Conservation (phyloP, 2,888 invertebrate species). For the Troides aeacus region DNA sequence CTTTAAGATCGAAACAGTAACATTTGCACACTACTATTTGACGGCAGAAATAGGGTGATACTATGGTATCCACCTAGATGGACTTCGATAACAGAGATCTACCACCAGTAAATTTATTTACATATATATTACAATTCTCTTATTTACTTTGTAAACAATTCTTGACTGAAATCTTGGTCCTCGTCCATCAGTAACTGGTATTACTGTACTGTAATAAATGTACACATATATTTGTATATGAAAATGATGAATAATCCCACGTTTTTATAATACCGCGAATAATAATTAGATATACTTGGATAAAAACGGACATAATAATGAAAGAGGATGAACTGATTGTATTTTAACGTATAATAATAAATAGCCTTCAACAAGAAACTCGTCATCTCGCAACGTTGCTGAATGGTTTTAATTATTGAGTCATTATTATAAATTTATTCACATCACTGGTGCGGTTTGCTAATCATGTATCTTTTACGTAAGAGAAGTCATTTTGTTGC, state of each 20-base stretch:
- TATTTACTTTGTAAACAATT: too few relatives aligned
- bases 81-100: too few relatives aligned
- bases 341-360: background rate
- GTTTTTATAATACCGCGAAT: background rate
- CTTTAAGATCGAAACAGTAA: too few relatives aligned
- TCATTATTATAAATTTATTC: background rate
- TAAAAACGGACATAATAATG: background rate
- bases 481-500: constrained; percentile 14
- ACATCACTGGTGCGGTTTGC: constrained; percentile 2
- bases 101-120: too few relatives aligned
- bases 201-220: too few relatives aligned
- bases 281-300: background rate
- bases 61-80: too few relatives aligned
- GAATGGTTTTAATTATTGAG: background rate
- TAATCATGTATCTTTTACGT: constrained; percentile 17
- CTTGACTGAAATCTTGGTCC: too few relatives aligned
- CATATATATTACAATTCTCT: too few relatives aligned
- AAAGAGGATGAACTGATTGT: background rate
- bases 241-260: background rate
- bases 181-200: too few relatives aligned
- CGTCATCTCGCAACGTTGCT: background rate
- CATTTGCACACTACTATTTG: too few relatives aligned
- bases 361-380: background rate
- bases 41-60: too few relatives aligned
- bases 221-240: too few relatives aligned